Conservation (phyloP, 2,797 vertebrate species). For the Balearica regulorum region DNA sequence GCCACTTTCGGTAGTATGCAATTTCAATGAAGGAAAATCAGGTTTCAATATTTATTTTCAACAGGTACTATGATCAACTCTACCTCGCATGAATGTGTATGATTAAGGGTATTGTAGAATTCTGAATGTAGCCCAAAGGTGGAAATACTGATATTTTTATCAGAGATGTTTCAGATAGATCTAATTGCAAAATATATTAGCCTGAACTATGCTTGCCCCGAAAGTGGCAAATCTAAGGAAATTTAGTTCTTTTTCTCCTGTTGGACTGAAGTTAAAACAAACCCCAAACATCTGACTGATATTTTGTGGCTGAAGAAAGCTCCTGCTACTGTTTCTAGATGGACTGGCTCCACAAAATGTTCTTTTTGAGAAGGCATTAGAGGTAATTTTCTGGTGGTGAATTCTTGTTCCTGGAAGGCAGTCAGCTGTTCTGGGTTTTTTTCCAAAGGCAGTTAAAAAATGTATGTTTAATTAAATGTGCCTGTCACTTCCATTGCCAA, state of each 20-base stretch:
- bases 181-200: not conserved
- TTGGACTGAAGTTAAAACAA: not conserved
- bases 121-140: not conserved
- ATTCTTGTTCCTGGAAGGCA: not conserved
- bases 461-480: not conserved
- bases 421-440: not conserved
- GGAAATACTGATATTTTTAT: not conserved
- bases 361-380: not conserved
- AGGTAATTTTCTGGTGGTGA: not conserved
- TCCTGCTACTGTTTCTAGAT: not conserved
- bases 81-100: not conserved
- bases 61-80: not conserved
- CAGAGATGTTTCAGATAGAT: not conserved
- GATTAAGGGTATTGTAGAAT: not conserved
- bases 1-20: not conserved
- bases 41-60: not conserved
- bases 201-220: not conserved
- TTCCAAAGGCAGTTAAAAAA: not conserved
- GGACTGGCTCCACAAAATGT: not conserved
- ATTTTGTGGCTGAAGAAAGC: not conserved
- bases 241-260: not conserved
- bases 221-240: not conserved
- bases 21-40: not conserved
- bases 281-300: not conserved
- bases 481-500: not conserved